phyloP scores from a whole-genome alignment of 2,797 vertebrate species.

The Enteromius argenteus region DNA sequence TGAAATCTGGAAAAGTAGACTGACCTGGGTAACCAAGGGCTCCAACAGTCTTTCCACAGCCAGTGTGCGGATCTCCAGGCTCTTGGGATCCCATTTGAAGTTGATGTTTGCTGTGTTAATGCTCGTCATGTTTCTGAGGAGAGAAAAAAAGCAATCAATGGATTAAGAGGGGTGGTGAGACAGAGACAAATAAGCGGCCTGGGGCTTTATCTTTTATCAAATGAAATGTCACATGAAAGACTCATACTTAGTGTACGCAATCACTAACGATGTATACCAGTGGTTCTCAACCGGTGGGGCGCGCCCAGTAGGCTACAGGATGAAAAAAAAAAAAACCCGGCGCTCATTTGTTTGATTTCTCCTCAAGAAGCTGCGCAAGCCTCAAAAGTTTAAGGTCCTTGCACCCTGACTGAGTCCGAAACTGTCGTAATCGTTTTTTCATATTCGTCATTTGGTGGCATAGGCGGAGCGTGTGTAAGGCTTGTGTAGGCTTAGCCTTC shows the following conservation, averaged over 20 bases:
- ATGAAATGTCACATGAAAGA: slow-evolving; percentile 25
- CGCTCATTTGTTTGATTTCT: too few species aligned
- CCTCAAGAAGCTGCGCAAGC: too few species aligned
- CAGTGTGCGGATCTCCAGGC: slow-evolving; percentile 94
- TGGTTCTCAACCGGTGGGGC: too few species aligned
- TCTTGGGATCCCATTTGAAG: slow-evolving; percentile 99
- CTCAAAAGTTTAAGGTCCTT: too few species aligned
- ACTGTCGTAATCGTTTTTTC: too few species aligned
- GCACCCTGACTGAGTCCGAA: too few species aligned
- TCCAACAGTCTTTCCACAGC: slow-evolving; percentile 95
- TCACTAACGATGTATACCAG: too few species aligned
- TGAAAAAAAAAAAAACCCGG: too few species aligned
- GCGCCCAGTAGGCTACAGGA: too few species aligned
- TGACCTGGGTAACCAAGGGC: slow-evolving; percentile 96
- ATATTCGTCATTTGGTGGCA: too few species aligned
- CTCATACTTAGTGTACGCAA: neutral
- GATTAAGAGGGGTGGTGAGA: neutral
- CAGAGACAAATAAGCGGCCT: neutral
- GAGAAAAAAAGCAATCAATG: slow-evolving; percentile 6
- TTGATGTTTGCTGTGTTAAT: slow-evolving; percentile 94
- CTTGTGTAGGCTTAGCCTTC: too few species aligned
- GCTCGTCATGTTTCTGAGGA: slow-evolving; percentile 81
- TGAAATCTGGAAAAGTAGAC: neutral
- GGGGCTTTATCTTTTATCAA: slow-evolving; percentile 10
- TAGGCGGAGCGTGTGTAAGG: accelerated